phyloP scores from a whole-genome alignment of 2,797 vertebrate genomes.

The Todus mexicanus region DNA sequence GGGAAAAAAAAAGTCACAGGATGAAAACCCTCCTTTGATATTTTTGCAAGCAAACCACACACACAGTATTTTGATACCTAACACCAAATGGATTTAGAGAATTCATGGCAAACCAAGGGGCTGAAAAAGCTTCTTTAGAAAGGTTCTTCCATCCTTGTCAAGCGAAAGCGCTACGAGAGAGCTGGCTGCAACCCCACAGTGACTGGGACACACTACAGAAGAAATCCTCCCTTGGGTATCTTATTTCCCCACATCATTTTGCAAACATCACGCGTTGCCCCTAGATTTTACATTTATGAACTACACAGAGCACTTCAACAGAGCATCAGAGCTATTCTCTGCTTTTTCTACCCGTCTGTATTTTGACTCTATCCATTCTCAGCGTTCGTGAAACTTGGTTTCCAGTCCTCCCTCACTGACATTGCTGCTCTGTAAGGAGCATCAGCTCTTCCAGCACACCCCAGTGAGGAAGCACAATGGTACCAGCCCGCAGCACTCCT shows the following conservation, averaged over 20 bases:
- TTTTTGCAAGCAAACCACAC: not conserved
- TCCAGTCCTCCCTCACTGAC: not conserved
- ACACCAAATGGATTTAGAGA: not conserved
- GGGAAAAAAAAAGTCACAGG: not conserved
- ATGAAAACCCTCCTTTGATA: not conserved
- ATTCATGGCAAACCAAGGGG: not conserved
- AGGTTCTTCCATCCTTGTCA: not conserved
- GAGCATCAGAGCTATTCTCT: not conserved
- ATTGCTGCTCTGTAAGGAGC: not conserved
- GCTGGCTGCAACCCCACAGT: not conserved
- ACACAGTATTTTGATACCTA: not conserved
- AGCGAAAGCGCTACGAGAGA: not conserved
- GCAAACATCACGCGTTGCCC: not conserved
- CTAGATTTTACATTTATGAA: not conserved
- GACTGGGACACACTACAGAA: not conserved
- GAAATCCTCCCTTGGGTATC: not conserved
- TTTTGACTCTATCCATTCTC: not conserved
- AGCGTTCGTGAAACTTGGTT: not conserved
- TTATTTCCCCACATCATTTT: not conserved
- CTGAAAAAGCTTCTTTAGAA: not conserved
- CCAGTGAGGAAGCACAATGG: not conserved
- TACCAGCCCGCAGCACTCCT: not conserved
- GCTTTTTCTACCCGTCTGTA: not conserved
- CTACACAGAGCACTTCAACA: not conserved
- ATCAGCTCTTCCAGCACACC: not conserved